Conservation (phyloP, 2,888 invertebrate species). For the Tineola bisselliella region DNA sequence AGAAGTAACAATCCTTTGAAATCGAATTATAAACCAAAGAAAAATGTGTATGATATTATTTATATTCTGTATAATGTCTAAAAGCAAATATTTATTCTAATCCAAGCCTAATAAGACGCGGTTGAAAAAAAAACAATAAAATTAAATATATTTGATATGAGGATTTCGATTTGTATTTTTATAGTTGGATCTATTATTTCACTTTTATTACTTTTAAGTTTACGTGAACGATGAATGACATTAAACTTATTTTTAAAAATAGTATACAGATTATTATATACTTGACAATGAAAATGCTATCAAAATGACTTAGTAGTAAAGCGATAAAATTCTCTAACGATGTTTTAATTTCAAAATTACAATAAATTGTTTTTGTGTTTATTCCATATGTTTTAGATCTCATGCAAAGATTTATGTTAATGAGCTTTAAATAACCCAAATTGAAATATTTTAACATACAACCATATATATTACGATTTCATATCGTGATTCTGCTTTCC, state of each 20-base stretch:
- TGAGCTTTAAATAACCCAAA: conserved; percentile 4
- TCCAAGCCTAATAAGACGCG: too few species aligned
- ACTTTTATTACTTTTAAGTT: background rate
- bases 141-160: background rate
- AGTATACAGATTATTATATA: background rate
- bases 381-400: background rate
- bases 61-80: too few species aligned
- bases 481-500: background rate
- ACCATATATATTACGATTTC: background rate
- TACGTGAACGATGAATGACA: background rate
- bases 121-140: too few species aligned
- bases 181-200: background rate
- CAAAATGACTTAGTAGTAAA: background rate
- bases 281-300: background rate
- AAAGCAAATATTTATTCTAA: too few species aligned
- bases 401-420: background rate
- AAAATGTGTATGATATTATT: too few species aligned
- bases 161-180: background rate
- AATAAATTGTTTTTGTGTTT: background rate
- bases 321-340: background rate
- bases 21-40: too few species aligned
- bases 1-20: too few species aligned
- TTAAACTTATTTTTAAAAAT: background rate
- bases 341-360: background rate
- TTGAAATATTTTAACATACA: background rate